Evolutionary conservation across 2,113 vertebrate genomes (phyloP).

Genomic region (Gymnorhina tibicen): DNA sequence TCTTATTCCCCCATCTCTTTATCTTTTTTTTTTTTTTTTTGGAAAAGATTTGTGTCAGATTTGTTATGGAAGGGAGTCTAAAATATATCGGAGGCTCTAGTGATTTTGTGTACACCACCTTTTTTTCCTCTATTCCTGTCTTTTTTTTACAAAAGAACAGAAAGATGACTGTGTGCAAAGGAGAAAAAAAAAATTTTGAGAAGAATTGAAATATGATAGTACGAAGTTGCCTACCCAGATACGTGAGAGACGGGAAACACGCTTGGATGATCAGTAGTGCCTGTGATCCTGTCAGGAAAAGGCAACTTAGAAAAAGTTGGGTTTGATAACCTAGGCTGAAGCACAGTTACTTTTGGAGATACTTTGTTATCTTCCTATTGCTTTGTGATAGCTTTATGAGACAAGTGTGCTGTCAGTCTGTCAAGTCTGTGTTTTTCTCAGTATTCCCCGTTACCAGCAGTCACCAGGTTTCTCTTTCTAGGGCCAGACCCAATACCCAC

Average conservation of each 20-base stretch:
- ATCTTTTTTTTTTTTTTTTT: neutral
- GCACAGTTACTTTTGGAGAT: neutral
- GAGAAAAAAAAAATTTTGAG: neutral
- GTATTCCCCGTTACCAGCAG: neutral
- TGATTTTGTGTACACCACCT: neutral
- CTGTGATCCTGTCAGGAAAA: neutral
- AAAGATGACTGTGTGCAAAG: neutral
- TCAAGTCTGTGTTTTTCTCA: neutral
- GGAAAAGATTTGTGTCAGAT: neutral
- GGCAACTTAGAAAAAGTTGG: neutral
- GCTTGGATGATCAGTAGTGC: neutral
- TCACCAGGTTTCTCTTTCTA: neutral
- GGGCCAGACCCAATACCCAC: neutral
- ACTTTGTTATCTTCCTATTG: neutral
- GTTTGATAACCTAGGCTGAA: neutral
- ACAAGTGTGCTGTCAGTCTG: neutral
- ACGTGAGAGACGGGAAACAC: neutral
- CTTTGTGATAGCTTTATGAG: neutral
- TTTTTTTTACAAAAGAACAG: neutral
- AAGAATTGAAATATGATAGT: neutral
- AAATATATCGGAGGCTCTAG: neutral
- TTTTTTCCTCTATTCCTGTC: neutral
- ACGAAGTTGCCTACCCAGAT: neutral
- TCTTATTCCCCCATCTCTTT: neutral
- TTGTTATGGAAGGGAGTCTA: neutral